Evolutionary conservation across 2,888 invertebrate genomes (phyloP).

Genomic region (Tuberolachnus salignus): DNA sequence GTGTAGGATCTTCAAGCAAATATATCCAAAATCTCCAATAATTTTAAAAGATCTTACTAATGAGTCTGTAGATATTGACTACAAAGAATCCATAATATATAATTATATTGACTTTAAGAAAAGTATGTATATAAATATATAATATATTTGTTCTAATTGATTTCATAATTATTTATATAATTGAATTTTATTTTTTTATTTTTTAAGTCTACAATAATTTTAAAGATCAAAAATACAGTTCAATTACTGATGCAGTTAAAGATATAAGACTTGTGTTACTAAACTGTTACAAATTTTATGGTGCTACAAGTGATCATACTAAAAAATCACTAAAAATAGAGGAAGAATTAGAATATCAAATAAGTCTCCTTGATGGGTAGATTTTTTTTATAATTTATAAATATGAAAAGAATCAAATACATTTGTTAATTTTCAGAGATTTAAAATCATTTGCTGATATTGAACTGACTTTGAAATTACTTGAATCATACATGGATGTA

Average conservation of each 20-base stretch:
- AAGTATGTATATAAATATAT: constrained; percentile 58
- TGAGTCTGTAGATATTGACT: constrained; percentile 60
- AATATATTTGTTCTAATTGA: not conserved
- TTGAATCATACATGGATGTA: constrained; percentile 5
- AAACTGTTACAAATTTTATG: constrained; percentile 66
- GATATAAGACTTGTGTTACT: constrained; percentile 65
- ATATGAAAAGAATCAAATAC: not conserved
- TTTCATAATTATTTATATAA: not conserved
- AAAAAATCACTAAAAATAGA: constrained; percentile 64
- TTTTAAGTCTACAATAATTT: constrained; percentile 59
- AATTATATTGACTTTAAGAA: constrained; percentile 65
- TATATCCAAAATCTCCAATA: constrained; percentile 35
- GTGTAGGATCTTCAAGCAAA: constrained; percentile 33
- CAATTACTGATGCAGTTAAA: constrained; percentile 63
- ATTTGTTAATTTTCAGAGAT: constrained; percentile 19
- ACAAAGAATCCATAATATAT: constrained; percentile 63
- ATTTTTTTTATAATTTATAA: constrained; percentile 30
- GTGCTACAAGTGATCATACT: constrained; percentile 63
- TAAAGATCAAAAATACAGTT: constrained; percentile 61
- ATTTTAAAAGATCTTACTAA: constrained; percentile 28
- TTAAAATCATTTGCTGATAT: constrained; percentile 16
- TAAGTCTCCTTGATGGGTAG: constrained; percentile 64
- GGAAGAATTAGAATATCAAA: constrained; percentile 64
- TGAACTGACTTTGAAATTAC: constrained; percentile 28
- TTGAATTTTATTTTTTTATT: constrained; percentile 22